Conservation (phyloP, 2,888 invertebrate species). For the Diarsia rubi region DNA sequence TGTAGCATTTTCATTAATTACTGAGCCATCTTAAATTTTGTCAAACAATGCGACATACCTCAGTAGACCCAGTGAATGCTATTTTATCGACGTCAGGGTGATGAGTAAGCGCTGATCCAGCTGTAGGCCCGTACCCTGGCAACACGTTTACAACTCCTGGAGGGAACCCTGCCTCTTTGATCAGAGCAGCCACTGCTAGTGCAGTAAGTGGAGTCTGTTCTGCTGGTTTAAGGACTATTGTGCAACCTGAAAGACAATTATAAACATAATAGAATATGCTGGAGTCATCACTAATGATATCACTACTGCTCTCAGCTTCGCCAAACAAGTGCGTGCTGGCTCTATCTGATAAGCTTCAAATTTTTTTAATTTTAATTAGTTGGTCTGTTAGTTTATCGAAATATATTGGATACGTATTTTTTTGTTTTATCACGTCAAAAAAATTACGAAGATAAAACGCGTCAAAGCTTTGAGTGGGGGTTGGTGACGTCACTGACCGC, state of each 20-base stretch:
- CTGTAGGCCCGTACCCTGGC: constrained; percentile 96
- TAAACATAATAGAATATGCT: too few relatives aligned
- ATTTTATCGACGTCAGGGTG: constrained; percentile 96
- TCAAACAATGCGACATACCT: constrained; percentile 70
- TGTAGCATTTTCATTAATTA: background rate
- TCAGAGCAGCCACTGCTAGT: constrained; percentile 95
- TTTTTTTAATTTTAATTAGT: too few relatives aligned
- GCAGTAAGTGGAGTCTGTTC: constrained; percentile 98
- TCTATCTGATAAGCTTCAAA: constrained; percentile 95
- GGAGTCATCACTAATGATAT: constrained; percentile 96
- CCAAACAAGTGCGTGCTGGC: constrained; percentile 95
- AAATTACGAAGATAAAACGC: too few relatives aligned
- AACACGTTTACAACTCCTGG: constrained; percentile 97
- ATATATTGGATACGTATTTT: too few relatives aligned
- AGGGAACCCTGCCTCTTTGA: constrained; percentile 97
- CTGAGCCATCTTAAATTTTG: background rate
- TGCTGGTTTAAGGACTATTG: constrained; percentile 97
- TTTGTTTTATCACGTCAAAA: too few relatives aligned
- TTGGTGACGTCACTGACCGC: too few relatives aligned
- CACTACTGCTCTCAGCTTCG: constrained; percentile 94
- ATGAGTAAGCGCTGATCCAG: constrained; percentile 94
- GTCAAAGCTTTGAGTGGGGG: too few relatives aligned
- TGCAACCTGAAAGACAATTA: constrained; percentile 93
- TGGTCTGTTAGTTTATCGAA: too few relatives aligned
- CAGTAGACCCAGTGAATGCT: constrained; percentile 93